Conservation (phyloP, 2,797 vertebrate genomes). For the Octomys mimax region DNA sequence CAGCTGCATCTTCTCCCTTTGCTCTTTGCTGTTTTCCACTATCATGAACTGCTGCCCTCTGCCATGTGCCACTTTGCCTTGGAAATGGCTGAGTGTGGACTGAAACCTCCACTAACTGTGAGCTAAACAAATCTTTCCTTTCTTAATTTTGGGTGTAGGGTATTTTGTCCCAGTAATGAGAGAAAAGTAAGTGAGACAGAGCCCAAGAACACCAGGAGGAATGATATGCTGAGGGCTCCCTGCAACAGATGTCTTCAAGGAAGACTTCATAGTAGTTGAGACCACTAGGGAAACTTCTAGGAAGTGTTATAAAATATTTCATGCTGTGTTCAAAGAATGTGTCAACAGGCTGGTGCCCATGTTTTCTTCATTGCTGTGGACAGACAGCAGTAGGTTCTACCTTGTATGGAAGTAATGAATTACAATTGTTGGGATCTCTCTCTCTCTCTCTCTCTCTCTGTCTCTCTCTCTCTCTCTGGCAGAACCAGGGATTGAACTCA, state of each 20-base stretch:
- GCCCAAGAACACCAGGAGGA: background rate
- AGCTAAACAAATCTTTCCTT: too few species aligned
- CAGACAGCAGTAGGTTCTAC: slow-evolving; percentile 42
- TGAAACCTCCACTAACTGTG: too few species aligned
- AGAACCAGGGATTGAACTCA: too few species aligned
- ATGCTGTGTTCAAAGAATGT: slow-evolving; percentile 63
- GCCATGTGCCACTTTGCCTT: too few species aligned
- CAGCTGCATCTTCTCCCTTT: too few species aligned
- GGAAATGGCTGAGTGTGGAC: too few species aligned
- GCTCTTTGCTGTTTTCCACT: too few species aligned
- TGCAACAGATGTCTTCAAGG: background rate
- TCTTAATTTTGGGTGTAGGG: too few species aligned
- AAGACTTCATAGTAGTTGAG: slow-evolving; percentile 56
- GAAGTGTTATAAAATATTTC: slow-evolving; percentile 72
- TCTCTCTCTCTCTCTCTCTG: too few species aligned
- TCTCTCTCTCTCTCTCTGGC: too few species aligned
- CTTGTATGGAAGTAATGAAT: slow-evolving; percentile 68
- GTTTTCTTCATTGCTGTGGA: background rate
- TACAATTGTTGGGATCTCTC: slow-evolving; percentile 33
- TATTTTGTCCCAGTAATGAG: too few species aligned
- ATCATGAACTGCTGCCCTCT: too few species aligned
- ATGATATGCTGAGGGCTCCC: background rate
- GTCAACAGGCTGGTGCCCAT: slow-evolving; percentile 50
- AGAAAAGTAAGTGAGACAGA: background rate
- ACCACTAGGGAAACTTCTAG: slow-evolving; percentile 64